These are phyloP conservation scores for Epizoanthus rinbou DNA, from an alignment of 92 coral and sea anemone genomes.

Conservation along the genomic window DNA sequence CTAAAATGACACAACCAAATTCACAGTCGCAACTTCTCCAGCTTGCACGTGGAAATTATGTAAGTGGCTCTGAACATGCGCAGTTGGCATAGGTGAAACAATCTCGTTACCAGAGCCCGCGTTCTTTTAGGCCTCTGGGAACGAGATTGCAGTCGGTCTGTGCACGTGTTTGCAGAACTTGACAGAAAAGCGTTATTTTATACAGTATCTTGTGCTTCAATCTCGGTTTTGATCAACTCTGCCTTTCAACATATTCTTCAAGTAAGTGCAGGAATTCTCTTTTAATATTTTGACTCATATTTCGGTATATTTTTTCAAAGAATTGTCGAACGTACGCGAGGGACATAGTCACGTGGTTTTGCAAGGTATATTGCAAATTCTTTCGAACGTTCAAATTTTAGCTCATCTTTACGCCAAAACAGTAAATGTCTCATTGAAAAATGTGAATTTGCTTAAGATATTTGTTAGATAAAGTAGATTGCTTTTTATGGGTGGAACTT, in stretches of 20 bases:
- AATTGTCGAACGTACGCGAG: neutral
- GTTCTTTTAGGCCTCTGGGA: too few relatives aligned
- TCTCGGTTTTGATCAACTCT: neutral
- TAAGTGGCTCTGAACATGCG: constrained; percentile 34
- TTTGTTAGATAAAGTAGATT: neutral
- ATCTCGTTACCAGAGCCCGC: too few relatives aligned
- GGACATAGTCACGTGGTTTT: constrained; percentile 29
- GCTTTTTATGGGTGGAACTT: neutral
- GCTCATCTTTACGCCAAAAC: neutral
- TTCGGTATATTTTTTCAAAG: neutral
- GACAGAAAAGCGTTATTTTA: constrained; percentile 45
- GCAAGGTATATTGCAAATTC: constrained; percentile 1
- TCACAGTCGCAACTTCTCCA: neutral
- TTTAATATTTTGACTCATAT: neutral
- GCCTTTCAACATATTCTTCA: neutral
- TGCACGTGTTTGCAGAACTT: constrained; percentile 44
- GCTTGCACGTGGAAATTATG: constrained; percentile 38
- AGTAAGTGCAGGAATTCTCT: constrained; percentile 7
- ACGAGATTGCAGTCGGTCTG: too few relatives aligned
- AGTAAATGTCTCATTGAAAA: neutral
- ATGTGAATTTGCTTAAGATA: neutral
- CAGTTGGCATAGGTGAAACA: too few relatives aligned
- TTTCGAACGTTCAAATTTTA: neutral
- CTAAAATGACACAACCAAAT: neutral
- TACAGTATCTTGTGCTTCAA: constrained; percentile 24